Percentiles rank a stretch among this genome's conserved stretches.
These are phyloP conservation scores for Phylloscopus trochilus DNA, from an alignment of 2,113 vertebrate genomes.

Conservation along the genomic window DNA sequence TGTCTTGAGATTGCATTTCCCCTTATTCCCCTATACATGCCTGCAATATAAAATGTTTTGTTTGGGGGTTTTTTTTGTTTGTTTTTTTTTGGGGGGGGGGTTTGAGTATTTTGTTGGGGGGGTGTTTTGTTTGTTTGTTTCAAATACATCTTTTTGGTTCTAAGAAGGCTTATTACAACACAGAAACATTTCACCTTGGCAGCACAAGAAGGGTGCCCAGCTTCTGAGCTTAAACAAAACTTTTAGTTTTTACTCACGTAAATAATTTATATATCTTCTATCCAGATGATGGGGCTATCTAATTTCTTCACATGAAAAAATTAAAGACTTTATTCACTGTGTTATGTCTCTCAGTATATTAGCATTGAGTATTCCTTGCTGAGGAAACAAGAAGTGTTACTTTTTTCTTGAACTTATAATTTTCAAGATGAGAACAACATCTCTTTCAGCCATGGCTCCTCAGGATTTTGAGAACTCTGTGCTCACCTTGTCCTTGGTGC, in stretches of 20 bases:
- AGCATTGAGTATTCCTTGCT: background rate
- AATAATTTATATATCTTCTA: background rate
- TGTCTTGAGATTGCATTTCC: conserved; percentile 64
- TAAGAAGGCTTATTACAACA: conserved; percentile 39
- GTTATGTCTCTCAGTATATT: background rate
- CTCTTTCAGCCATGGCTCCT: background rate
- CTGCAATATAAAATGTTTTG: background rate
- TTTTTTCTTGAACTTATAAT: background rate
- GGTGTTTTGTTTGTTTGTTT: background rate
- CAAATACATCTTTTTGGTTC: conserved; percentile 21
- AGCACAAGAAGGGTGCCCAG: background rate
- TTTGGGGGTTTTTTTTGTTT: background rate
- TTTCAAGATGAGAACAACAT: background rate
- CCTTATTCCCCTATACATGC: background rate
- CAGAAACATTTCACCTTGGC: background rate
- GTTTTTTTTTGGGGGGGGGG: background rate
- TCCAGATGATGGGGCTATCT: background rate
- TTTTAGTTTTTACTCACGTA: background rate
- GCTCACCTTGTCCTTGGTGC: background rate
- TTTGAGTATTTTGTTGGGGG: background rate
- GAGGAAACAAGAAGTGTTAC: background rate
- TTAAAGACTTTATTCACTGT: background rate
- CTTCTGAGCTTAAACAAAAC: background rate
- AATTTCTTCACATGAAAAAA: background rate
- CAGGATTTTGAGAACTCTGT: background rate